A percentile compares a stretch with the other conserved stretches of the same genome.
Conservation (phyloP, 2,113 vertebrate species). For the Hypocryptadius cinnamomeus region DNA sequence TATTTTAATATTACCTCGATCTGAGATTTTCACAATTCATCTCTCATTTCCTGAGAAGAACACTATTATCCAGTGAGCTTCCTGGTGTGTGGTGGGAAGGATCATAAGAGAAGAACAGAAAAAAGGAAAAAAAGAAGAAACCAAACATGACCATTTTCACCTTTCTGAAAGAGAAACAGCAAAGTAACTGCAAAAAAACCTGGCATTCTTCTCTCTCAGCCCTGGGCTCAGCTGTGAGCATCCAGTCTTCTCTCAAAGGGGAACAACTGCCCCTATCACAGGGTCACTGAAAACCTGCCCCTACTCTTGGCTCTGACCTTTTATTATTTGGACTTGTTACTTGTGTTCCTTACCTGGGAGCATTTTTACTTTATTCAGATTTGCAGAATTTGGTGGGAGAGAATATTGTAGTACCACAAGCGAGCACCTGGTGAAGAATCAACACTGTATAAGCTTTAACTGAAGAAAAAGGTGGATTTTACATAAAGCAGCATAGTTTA, state of each 20-base stretch:
- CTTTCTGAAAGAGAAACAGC: background rate
- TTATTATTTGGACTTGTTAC: background rate
- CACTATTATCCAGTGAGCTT: background rate
- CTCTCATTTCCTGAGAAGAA: background rate
- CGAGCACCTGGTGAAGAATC: background rate
- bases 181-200: background rate
- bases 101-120: rapidly evolving
- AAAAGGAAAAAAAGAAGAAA: too few relatives aligned
- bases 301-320: background rate
- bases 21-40: background rate
- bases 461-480: background rate
- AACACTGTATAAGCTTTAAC: background rate
- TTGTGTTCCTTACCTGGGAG: background rate
- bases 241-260: background rate
- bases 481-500: background rate
- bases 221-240: background rate
- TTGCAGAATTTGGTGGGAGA: background rate
- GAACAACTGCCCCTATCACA: background rate
- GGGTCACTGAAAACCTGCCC: background rate
- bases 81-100: background rate
- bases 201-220: background rate
- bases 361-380: background rate
- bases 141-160: background rate
- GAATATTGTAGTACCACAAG: background rate
- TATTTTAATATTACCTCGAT: background rate